A percentile compares a stretch with the other conserved stretches of the same genome.
Evolutionary conservation across 1,140 invertebrate genomes (phyloP).

Genomic region (Drosophila yakuba): DNA sequence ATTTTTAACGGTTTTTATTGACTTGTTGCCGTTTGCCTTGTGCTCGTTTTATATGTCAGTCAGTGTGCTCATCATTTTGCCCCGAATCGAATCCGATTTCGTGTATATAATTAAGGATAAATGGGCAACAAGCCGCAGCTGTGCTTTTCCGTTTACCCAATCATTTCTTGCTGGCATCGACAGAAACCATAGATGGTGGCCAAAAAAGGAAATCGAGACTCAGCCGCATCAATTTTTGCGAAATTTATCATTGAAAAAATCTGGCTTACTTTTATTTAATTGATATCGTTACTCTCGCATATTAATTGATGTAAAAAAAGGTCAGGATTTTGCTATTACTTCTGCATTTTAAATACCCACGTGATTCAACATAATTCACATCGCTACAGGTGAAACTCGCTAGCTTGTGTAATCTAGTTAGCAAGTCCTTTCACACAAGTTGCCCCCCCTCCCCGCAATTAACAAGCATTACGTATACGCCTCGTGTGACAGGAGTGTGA

Average conservation of each 20-base stretch:
- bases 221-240: background rate
- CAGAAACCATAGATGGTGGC: background rate
- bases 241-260: background rate
- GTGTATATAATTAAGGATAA: conserved; percentile 65
- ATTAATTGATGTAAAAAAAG: conserved; percentile 1
- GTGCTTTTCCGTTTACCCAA: background rate
- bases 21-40: conserved; percentile 25
- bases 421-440: conserved; percentile 43
- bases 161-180: conserved; percentile 11
- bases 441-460: conserved; percentile 40
- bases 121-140: conserved; percentile 8
- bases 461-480: conserved; percentile 62
- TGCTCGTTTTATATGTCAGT: background rate
- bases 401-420: background rate
- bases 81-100: conserved; percentile 39
- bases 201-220: too few species aligned
- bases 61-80: conserved; percentile 3
- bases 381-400: too few species aligned
- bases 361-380: background rate
- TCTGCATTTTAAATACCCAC: background rate
- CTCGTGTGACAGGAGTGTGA: conserved; percentile 8
- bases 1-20: conserved; percentile 35
- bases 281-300: background rate
- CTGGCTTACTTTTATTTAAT: conserved; percentile 2
- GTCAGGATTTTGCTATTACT: too few species aligned